A percentile compares a stretch with the other conserved stretches of the same genome.
These are phyloP conservation scores for Chrysocyon brachyurus DNA, from an alignment of 2,797 vertebrate species.

Conservation along the genomic window DNA sequence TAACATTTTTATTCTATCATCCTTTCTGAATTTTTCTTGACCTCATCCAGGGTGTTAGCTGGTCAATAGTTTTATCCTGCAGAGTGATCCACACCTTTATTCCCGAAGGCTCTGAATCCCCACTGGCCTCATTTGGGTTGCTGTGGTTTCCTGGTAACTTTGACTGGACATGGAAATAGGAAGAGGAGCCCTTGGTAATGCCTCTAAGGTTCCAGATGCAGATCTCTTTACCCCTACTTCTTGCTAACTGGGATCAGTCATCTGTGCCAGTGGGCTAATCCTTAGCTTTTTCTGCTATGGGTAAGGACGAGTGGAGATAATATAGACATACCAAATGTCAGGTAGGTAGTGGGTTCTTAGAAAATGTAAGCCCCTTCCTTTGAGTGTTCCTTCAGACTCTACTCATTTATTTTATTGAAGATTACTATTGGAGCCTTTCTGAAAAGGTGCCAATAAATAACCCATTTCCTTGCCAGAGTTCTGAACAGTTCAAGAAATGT, in stretches of 20 bases:
- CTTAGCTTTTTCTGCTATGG: not conserved
- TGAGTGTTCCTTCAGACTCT: not conserved
- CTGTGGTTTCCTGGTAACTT: not conserved
- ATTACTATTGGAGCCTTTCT: not conserved
- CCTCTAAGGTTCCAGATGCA: not conserved
- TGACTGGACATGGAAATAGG: not conserved
- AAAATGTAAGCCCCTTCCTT: no score
- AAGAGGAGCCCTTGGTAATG: not conserved
- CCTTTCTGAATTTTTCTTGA: not conserved
- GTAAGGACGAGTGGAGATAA: not conserved
- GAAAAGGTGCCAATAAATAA: not conserved
- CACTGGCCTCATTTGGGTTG: not conserved
- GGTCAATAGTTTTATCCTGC: not conserved
- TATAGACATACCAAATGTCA: no score
- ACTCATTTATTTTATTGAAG: not conserved
- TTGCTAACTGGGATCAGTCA: not conserved
- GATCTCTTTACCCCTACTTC: fast-evolving
- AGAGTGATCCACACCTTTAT: not conserved
- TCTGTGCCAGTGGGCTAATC: fast-evolving
- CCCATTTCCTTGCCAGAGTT: not conserved
- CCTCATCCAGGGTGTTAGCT: not conserved
- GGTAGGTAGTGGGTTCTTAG: no score
- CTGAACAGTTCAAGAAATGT: not conserved
- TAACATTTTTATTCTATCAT: not conserved
- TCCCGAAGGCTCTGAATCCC: not conserved